Base-by-base conservation (phyloP, 2,113 vertebrate species). In the Emydura subglobosa region DNA sequence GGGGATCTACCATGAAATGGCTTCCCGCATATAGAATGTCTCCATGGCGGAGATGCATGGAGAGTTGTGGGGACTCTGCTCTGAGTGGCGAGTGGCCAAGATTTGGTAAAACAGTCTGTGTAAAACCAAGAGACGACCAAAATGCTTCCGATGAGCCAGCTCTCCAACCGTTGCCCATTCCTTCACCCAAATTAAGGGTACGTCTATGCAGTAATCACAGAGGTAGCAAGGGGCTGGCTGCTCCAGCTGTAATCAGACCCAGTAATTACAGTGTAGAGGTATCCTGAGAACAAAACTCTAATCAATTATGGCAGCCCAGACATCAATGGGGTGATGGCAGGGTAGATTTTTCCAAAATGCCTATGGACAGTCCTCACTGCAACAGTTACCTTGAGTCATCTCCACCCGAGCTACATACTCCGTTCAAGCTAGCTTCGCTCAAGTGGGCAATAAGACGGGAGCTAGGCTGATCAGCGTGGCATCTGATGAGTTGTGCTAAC, bases 21-120 rank as follows among this genome's bases (percentile, higher is more conserved):
- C 16, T 22, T 7, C 24, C 78, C 59, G 1, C 0, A 25, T 11
- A 1, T 0, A 1, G 65, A 68, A 59, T 53, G 42, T n/a, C 76
- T 27, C 4, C 39, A 21, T 31, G 31, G 16, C n/a, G 21, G n/a
- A 0, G 1, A 13, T 2, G 29, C 19, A 53, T 42, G 76, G 24
- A 10, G 54, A 27, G 85, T 79, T 68, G 49, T 44, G 22, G 72
- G 10, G 4, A 5, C 3, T 1, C 49, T 5, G 25, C 0, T 1
- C 65, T 78, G 22, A 47, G 10, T 24, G 21, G 13, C 25, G 42
- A 47, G 42, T 12, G 68, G 42, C 22, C 74, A 78, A 78, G 74
- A 27, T 11, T 4, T 47, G 74, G 74, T 44, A 47, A 27, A 47
- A 78, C 42, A 12, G 19, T 29, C 87, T 61, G 47, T 10, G 57